These are phyloP conservation scores for Aphidius ervi DNA, from an alignment of 1,140 invertebrate genomes.

Conservation along the genomic window DNA sequence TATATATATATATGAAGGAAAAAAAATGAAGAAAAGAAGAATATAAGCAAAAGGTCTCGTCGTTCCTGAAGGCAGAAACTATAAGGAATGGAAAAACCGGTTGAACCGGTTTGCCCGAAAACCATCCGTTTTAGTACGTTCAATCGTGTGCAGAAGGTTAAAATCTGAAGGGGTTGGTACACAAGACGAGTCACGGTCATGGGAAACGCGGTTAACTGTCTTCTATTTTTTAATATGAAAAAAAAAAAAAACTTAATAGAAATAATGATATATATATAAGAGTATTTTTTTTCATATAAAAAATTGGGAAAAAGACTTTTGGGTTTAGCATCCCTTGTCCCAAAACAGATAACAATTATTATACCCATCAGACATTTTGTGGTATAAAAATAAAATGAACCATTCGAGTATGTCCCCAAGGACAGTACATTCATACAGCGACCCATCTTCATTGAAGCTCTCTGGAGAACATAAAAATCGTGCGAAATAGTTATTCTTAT, in stretches of 20 bases:
- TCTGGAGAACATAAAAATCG: too few species aligned
- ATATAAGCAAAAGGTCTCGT: conserved; percentile 3
- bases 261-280: background rate
- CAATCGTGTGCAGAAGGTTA: conserved; percentile 15
- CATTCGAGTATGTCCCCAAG: too few species aligned
- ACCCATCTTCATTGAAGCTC: too few species aligned
- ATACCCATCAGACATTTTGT: too few species aligned
- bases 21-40: conserved; percentile 3
- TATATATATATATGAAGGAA: background rate
- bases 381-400: too few species aligned
- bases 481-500: too few species aligned
- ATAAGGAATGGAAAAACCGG: conserved; percentile 29
- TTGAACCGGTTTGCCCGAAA: conserved; percentile 46
- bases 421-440: too few species aligned
- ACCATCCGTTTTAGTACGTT: conserved; percentile 33
- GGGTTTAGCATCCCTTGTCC: background rate
- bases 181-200: conserved; percentile 31
- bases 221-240: conserved; percentile 17
- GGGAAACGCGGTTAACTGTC: conserved; percentile 47
- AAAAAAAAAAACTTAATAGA: conserved; percentile 11
- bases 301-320: too few species aligned
- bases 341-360: conserved; percentile 5
- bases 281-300: too few species aligned
- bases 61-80: background rate
- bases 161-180: conserved; percentile 29